These are phyloP conservation scores for Mythimna vitellina DNA, from an alignment of 2,888 invertebrate species.

Conservation along the genomic window DNA sequence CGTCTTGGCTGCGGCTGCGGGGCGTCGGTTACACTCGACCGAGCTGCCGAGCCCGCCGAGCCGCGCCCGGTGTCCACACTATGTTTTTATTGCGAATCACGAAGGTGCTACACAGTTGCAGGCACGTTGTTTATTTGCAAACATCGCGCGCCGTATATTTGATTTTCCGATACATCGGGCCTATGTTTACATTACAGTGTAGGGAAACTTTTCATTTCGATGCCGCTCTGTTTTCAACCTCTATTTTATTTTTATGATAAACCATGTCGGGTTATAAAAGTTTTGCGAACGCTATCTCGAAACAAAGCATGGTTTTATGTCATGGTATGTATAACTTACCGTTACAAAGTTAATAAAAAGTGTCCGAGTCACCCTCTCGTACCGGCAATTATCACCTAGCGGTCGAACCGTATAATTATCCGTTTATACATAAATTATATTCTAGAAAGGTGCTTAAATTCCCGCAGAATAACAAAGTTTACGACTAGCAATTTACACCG, in stretches of 20 bases:
- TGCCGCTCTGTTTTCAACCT: conserved; percentile 44
- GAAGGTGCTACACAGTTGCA: conserved; percentile 84
- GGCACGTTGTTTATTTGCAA: conserved; percentile 83
- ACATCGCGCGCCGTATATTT: conserved; percentile 79
- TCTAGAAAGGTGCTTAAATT: conserved; percentile 77
- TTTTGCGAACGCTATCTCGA: background rate
- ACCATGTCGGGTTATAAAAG: conserved; percentile 22
- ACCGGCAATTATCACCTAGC: conserved; percentile 51
- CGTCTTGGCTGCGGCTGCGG: conserved; percentile 79
- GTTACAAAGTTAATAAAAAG: conserved; percentile 28
- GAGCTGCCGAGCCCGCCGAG: conserved; percentile 65
- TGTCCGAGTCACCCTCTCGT: conserved; percentile 23
- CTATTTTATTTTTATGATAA: conserved; percentile 47
- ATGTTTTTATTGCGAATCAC: conserved; percentile 88
- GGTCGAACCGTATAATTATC: conserved; percentile 56
- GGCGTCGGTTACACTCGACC: conserved; percentile 81
- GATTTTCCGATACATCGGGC: conserved; percentile 80
- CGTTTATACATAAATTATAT: conserved; percentile 69
- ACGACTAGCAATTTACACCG: conserved; percentile 85
- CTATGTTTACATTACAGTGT: conserved; percentile 80
- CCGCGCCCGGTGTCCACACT: conserved; percentile 78
- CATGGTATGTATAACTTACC: conserved; percentile 19
- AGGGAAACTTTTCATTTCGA: conserved; percentile 69
- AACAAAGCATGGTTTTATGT: conserved; percentile 1
- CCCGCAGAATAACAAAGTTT: conserved; percentile 81